phyloP scores from a whole-genome alignment of 2,113 vertebrate genomes.

The Ctenodactylus gundi region DNA sequence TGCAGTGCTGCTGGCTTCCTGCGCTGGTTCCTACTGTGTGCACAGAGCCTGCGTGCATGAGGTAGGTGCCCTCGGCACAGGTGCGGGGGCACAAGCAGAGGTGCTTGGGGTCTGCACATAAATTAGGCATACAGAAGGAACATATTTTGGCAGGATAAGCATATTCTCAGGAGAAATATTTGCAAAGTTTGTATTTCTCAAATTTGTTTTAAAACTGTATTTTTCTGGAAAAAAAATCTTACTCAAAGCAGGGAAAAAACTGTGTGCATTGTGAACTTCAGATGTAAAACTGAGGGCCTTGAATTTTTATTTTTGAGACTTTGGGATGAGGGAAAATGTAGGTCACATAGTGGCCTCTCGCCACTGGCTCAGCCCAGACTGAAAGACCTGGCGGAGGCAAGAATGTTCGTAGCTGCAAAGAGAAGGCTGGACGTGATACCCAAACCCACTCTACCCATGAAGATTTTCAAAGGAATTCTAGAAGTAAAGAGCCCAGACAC shows the following conservation, averaged over 20 bases:
- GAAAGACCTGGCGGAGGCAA: no score
- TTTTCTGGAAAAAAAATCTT: not conserved
- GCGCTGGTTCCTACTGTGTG: conserved; percentile 8
- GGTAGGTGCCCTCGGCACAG: conserved; percentile 36
- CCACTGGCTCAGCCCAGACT: not conserved
- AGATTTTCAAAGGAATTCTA: not conserved
- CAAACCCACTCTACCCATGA: not conserved
- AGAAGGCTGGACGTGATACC: not conserved
- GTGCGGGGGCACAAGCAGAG: conserved; percentile 2
- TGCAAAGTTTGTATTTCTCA: not conserved
- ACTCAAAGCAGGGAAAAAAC: not conserved
- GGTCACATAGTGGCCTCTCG: rapidly evolving
- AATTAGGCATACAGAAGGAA: conserved; percentile 9
- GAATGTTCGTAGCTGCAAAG: not conserved
- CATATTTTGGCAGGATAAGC: conserved; percentile 27
- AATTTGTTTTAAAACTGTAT: not conserved
- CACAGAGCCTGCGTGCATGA: conserved; percentile 39
- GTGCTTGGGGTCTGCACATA: rapidly evolving
- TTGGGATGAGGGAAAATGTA: not conserved
- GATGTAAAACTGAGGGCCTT: not conserved
- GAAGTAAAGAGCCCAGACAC: not conserved
- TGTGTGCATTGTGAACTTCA: not conserved
- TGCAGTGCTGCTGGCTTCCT: conserved; percentile 46
- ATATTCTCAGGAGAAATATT: not conserved
- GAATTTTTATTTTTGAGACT: not conserved